Conservation (phyloP, 1,140 invertebrate species). For the Chironomus tepperi region DNA sequence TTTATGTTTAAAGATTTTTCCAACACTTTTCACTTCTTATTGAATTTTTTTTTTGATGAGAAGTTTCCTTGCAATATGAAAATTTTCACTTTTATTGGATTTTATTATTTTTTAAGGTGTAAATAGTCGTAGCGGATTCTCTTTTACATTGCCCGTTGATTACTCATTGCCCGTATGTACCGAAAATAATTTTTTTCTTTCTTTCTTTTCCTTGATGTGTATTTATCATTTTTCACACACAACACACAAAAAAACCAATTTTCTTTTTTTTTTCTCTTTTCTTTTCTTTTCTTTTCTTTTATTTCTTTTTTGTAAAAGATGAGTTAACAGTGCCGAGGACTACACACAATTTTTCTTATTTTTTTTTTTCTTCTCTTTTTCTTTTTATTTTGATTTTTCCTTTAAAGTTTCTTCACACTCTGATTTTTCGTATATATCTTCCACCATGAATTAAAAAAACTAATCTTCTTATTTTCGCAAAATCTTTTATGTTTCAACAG, state of each 20-base stretch:
- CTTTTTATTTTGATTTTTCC: slow-evolving; percentile 1
- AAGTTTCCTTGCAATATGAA: not conserved
- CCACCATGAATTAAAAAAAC: not conserved
- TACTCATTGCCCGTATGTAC: slow-evolving; percentile 6
- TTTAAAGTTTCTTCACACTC: not conserved
- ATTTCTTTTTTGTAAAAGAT: not conserved
- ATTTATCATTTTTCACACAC: slow-evolving; percentile 11
- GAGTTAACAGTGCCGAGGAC: not conserved
- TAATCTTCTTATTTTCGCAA: not conserved
- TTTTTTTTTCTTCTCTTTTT: too few relatives aligned
- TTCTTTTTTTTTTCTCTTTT: too few relatives aligned
- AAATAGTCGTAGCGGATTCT: not conserved
- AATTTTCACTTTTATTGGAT: not conserved
- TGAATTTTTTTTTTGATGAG: too few relatives aligned
- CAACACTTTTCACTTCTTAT: slow-evolving; percentile 19
- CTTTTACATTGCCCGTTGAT: not conserved
- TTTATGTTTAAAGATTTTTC: slow-evolving; percentile 22
- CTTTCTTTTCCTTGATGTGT: slow-evolving; percentile 10
- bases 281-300: too few relatives aligned
- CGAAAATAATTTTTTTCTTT: slow-evolving; percentile 1
- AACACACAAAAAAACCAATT: not conserved
- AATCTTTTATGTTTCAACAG: slow-evolving; percentile 13
- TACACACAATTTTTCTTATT: slow-evolving; percentile 13
- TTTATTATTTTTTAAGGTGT: not conserved
- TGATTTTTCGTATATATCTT: not conserved